These are phyloP conservation scores for Ennomos erosarius DNA, from an alignment of 2,888 invertebrate species.

Conservation along the genomic window DNA sequence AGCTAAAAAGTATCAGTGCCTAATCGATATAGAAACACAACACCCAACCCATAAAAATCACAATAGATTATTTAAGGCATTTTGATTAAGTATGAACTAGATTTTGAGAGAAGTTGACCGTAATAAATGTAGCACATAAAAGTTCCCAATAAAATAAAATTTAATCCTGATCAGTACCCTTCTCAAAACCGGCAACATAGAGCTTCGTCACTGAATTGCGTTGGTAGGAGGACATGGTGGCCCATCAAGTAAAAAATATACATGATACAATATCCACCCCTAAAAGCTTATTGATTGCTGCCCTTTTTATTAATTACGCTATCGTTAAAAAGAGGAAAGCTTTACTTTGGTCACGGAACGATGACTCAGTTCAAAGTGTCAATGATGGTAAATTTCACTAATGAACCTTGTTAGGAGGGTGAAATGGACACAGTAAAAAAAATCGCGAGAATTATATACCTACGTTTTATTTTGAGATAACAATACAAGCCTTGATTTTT, in stretches of 20 bases:
- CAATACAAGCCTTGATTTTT: no score
- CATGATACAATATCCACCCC: constrained; percentile 26
- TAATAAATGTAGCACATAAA: no score
- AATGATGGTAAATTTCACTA: constrained; percentile 13
- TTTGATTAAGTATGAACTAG: no score
- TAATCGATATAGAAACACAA: no score
- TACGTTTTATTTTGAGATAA: no score
- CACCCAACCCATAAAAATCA: no score
- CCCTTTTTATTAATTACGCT: constrained; percentile 41
- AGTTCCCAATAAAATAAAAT: no score
- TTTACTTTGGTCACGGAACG: constrained; percentile 35
- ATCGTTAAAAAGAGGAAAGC: constrained; percentile 28
- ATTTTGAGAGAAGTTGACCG: no score
- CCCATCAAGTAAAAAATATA: constrained; percentile 16
- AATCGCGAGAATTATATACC: background rate
- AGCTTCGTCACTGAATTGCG: constrained; percentile 13
- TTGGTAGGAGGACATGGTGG: background rate
- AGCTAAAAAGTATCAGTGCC: no score
- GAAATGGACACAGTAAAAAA: background rate
- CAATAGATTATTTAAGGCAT: no score
- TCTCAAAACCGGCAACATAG: no score
- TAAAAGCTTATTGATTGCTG: constrained; percentile 38
- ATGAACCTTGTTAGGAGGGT: constrained; percentile 14
- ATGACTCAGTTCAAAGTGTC: constrained; percentile 30
- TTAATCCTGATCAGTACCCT: no score